These are phyloP conservation scores for Stigmatopora nigra DNA, from an alignment of 2,113 vertebrate genomes.

Conservation along the genomic window DNA sequence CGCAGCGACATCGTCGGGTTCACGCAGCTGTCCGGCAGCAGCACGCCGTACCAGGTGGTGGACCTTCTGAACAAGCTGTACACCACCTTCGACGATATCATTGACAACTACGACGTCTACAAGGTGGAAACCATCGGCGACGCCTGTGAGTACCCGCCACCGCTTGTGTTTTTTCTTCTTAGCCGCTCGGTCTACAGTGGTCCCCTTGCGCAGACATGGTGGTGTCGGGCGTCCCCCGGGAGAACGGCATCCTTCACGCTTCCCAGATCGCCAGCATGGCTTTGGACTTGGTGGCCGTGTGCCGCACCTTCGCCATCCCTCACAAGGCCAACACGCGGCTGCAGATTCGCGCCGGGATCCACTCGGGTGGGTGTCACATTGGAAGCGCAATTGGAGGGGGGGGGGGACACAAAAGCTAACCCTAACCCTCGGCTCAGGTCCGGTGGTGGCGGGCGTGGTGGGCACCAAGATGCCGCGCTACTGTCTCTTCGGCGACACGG, in stretches of 20 bases:
- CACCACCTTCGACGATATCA: conserved; percentile 79
- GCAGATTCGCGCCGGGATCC: conserved; percentile 72
- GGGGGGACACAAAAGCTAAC: no score
- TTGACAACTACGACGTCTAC: conserved; percentile 79
- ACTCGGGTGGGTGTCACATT: neutral
- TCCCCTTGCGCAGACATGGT: conserved; percentile 72
- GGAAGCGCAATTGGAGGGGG: no score
- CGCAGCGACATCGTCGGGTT: conserved; percentile 81
- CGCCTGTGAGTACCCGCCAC: conserved; percentile 63
- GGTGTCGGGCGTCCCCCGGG: conserved; percentile 73
- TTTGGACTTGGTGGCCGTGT: conserved; percentile 70
- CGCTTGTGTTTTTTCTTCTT: no score
- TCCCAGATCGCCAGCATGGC: conserved; percentile 3
- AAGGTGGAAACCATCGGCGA: conserved; percentile 81
- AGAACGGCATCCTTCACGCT: conserved; percentile 58
- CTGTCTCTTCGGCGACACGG: conserved; percentile 2
- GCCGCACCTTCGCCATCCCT: conserved; percentile 77
- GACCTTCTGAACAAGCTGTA: conserved; percentile 81
- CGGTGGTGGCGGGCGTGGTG: conserved; percentile 2
- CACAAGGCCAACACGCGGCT: conserved; percentile 73
- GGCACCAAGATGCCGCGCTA: conserved; percentile 6
- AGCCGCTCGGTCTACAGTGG: no score
- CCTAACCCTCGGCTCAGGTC: neutral
- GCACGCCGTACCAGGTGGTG: conserved; percentile 76
- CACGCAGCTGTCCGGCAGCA: conserved; percentile 78